Conservation (phyloP, 1,140 invertebrate species). For the Cydia splendana region DNA sequence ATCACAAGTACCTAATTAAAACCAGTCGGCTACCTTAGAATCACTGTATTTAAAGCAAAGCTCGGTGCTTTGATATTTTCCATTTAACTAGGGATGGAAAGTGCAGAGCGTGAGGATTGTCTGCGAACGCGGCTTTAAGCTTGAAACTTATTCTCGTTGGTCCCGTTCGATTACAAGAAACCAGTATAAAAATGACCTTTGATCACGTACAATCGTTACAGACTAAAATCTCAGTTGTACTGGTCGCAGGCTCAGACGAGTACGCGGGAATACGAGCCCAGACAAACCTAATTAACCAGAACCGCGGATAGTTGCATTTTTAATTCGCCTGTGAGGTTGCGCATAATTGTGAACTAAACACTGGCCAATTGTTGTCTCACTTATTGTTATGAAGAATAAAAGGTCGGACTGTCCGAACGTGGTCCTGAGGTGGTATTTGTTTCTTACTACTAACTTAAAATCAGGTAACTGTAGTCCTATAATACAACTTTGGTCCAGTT, state of each 20-base stretch:
- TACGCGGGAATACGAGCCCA: neutral
- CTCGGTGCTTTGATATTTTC: neutral
- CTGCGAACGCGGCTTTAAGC: neutral
- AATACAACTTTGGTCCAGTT: no score
- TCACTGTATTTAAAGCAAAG: neutral
- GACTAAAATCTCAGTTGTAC: neutral
- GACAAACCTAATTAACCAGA: slow-evolving; percentile 20
- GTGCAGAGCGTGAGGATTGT: slow-evolving; percentile 8
- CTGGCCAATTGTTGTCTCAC: neutral
- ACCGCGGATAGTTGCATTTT: slow-evolving; percentile 18
- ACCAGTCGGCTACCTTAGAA: neutral
- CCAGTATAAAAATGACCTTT: neutral
- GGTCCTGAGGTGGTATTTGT: no score
- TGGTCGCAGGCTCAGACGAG: neutral
- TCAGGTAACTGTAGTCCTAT: no score
- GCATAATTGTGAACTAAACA: neutral
- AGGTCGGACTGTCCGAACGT: no score
- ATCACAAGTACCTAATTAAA: neutral
- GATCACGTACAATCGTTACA: neutral
- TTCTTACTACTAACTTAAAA: no score
- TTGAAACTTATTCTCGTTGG: neutral
- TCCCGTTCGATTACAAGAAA: neutral
- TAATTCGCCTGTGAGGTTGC: slow-evolving; percentile 10
- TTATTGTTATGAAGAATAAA: neutral
- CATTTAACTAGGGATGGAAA: slow-evolving; percentile 2